These are phyloP conservation scores for Bombus waltoni DNA, from an alignment of 1,140 invertebrate species.

Conservation along the genomic window DNA sequence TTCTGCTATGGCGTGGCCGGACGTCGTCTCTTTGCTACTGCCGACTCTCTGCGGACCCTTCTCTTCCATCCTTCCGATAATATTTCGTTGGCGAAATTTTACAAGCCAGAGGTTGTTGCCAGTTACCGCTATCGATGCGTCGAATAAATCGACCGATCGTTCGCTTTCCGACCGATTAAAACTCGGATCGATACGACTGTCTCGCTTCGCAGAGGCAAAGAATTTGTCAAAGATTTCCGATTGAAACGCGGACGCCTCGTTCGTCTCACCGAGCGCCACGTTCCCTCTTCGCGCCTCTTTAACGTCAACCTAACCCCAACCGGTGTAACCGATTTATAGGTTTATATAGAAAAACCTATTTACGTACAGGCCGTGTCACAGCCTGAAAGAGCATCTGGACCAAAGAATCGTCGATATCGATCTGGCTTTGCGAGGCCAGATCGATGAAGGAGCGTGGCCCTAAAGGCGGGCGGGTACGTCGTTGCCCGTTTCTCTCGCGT, in stretches of 20 bases:
- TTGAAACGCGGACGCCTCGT: too few species aligned
- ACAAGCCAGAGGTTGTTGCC: too few species aligned
- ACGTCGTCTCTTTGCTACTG: neutral
- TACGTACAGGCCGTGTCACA: too few species aligned
- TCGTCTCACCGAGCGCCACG: rapidly evolving
- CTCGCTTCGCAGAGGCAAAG: rapidly evolving
- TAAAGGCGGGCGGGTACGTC: conserved; percentile 19
- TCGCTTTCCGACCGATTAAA: rapidly evolving
- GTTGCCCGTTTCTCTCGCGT: conserved; percentile 60
- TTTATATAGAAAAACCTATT: too few species aligned
- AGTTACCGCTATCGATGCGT: too few species aligned
- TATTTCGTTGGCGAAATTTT: neutral
- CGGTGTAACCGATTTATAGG: too few species aligned
- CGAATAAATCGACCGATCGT: too few species aligned
- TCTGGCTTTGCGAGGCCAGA: neutral
- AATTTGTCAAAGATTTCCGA: rapidly evolving
- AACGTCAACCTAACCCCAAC: too few species aligned
- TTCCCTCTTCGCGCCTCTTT: too few species aligned
- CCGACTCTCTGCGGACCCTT: neutral
- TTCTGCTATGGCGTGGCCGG: neutral
- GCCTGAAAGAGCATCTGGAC: rapidly evolving
- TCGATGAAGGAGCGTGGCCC: conserved; percentile 13
- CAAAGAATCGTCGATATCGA: neutral
- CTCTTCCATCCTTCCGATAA: rapidly evolving
- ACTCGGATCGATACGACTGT: rapidly evolving